These are phyloP conservation scores for Phthorimaea operculella DNA, from an alignment of 1,140 invertebrate species.

Conservation along the genomic window DNA sequence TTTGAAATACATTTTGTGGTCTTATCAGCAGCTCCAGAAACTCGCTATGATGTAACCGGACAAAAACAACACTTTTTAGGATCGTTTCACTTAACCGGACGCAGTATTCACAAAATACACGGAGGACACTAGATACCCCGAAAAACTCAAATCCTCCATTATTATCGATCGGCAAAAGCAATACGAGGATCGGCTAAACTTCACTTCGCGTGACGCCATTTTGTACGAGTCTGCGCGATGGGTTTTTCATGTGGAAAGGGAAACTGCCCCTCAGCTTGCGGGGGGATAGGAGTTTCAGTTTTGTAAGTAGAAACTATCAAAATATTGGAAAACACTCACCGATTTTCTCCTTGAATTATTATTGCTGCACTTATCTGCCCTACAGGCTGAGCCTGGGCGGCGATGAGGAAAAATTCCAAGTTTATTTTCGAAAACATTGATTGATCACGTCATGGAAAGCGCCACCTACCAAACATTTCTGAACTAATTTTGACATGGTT, in stretches of 20 bases:
- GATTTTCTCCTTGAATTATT: slow-evolving; percentile 14
- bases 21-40: slow-evolving; percentile 51
- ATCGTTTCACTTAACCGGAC: slow-evolving; percentile 52
- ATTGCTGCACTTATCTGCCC: slow-evolving; percentile 23
- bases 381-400: slow-evolving; percentile 20
- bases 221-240: slow-evolving; percentile 66
- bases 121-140: slow-evolving; percentile 54
- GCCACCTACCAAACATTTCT: slow-evolving; percentile 45
- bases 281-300: slow-evolving; percentile 44
- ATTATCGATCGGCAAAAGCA: slow-evolving; percentile 67
- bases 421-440: slow-evolving; percentile 64
- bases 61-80: slow-evolving; percentile 56
- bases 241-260: slow-evolving; percentile 60
- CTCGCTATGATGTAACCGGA: slow-evolving; percentile 63
- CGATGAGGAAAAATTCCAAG: slow-evolving; percentile 50
- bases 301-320: slow-evolving; percentile 19
- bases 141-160: slow-evolving; percentile 67
- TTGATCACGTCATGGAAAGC: slow-evolving; percentile 47
- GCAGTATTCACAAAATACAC: slow-evolving; percentile 53
- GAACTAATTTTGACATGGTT: slow-evolving; percentile 38
- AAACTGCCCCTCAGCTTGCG: slow-evolving; percentile 54
- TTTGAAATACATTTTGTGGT: slow-evolving; percentile 68
- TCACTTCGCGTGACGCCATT: slow-evolving; percentile 58
- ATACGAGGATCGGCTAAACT: slow-evolving; percentile 62
- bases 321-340: slow-evolving; percentile 39